Evolutionary conservation across 2,888 invertebrate genomes (phyloP), one percentile per base, ranked within the genome.

Genomic region (Trachelus troglodyta): DNA sequence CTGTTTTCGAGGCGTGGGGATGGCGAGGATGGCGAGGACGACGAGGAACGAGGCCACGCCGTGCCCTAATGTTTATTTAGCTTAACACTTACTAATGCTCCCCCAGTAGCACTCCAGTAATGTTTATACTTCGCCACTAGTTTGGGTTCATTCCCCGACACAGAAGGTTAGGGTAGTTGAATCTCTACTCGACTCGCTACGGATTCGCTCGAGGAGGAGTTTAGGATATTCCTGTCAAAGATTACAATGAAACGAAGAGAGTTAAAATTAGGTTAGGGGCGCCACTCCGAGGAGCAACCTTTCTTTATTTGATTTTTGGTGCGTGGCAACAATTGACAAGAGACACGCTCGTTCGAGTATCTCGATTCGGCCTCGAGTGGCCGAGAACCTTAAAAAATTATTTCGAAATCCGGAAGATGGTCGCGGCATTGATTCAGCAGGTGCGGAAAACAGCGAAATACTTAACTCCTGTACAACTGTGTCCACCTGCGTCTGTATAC

Each of bases 61-160:
- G 15, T 34, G 34, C 77, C 75, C 76, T 82, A 86, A 85, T 87
- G 87, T 88, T 89, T 88, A 87, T 88, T 89, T 87, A 88, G 86
- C 85, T 87, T 86, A 87, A 88, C 88, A 86, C 87, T 89, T 82
- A 85, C 85, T 87, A 87, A 85, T 86, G 88, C 86, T 84, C 82
- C 81, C 83, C 81, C 75, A 75, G 75, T 85, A 77, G 81, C 79
- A 81, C 82, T 83, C 83, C 81, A 78, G 82, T 75, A 84, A 82
- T 86, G 86, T 85, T 86, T 86, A 86, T 85, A 83, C 84, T 83
- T 79, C 69, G 75, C 74, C 76, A 69, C 68, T 56, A 73, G 78
- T 76, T 73, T 40, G 75, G 75, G 78, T 56, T 78, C 73, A 30
- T 78, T 76, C 56, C 76, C 75, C 75, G 30, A 40, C 40, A 4